phyloP scores from a whole-genome alignment of 2,888 invertebrate species.

The Yponomeuta malinellus region DNA sequence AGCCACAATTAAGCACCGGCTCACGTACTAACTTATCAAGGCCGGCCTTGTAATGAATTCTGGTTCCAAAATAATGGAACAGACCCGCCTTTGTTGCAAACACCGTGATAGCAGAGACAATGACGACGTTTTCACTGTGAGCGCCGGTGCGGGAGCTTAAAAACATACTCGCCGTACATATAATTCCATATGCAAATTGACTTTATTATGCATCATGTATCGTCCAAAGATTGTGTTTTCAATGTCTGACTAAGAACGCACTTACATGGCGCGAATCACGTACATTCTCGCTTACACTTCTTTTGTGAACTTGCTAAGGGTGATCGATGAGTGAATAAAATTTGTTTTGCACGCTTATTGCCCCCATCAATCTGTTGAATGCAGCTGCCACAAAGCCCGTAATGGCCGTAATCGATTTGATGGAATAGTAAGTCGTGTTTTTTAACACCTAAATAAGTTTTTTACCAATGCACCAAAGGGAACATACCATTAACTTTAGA shows the following conservation, averaged over 20 bases:
- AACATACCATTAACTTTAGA: no score
- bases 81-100: slow-evolving; percentile 28
- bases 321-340: slow-evolving; percentile 38
- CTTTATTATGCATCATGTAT: slow-evolving; percentile 64
- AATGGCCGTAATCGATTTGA: not conserved
- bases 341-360: slow-evolving; percentile 14
- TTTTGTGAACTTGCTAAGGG: slow-evolving; percentile 20
- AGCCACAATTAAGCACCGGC: slow-evolving; percentile 6
- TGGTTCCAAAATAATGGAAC: slow-evolving; percentile 33
- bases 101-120: slow-evolving; percentile 40
- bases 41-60: slow-evolving; percentile 52
- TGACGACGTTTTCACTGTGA: slow-evolving; percentile 52
- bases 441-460: not conserved
- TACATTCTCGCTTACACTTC: slow-evolving; percentile 33
- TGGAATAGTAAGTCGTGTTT: not conserved
- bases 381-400: not conserved
- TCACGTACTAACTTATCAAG: slow-evolving; percentile 13
- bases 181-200: slow-evolving; percentile 69
- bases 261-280: slow-evolving; percentile 46
- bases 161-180: slow-evolving; percentile 49
- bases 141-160: slow-evolving; percentile 37
- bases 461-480: not conserved
- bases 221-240: slow-evolving; percentile 59
- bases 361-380: slow-evolving; percentile 19
- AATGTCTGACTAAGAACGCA: slow-evolving; percentile 36